Conservation (phyloP, 1,140 invertebrate genomes). For the Hydropsyche tenuis region DNA sequence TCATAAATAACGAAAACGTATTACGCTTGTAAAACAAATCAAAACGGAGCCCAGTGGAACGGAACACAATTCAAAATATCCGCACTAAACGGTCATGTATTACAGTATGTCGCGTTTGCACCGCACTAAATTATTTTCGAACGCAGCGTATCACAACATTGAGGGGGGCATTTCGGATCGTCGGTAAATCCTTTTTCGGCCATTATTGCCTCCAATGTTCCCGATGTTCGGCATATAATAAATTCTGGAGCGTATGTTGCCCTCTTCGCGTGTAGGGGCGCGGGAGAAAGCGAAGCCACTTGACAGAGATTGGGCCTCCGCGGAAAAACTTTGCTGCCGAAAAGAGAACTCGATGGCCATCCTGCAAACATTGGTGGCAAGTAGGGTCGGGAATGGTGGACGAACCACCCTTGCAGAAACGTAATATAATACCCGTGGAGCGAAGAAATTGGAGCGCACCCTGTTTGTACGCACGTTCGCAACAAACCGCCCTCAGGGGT, state of each 20-base stretch:
- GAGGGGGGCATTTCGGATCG: background rate
- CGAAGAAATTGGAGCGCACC: constrained; percentile 39
- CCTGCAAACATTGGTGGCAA: background rate
- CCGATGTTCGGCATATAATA: background rate
- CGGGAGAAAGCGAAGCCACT: constrained; percentile 28
- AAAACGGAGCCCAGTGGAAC: no score
- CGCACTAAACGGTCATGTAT: no score
- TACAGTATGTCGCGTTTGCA: no score
- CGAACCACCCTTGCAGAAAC: constrained; percentile 20
- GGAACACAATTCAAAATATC: no score
- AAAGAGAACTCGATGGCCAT: constrained; percentile 13
- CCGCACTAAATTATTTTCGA: no score
- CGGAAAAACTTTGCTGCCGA: constrained; percentile 32
- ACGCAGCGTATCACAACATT: no score
- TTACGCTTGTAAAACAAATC: no score
- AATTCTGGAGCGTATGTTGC: constrained; percentile 32
- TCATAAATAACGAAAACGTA: no score
- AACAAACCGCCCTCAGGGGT: constrained; percentile 12
- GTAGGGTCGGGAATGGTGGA: background rate
- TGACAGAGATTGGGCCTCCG: constrained; percentile 31
- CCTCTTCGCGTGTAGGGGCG: background rate
- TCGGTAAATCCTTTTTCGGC: background rate
- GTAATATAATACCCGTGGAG: constrained; percentile 39
- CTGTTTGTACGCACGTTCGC: constrained; percentile 39
- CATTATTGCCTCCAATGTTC: background rate